These are phyloP conservation scores for Aurelia sp. DNA, from an alignment of 30 jellyfish, hydroid and myxozoan genomes.

Conservation along the genomic window DNA sequence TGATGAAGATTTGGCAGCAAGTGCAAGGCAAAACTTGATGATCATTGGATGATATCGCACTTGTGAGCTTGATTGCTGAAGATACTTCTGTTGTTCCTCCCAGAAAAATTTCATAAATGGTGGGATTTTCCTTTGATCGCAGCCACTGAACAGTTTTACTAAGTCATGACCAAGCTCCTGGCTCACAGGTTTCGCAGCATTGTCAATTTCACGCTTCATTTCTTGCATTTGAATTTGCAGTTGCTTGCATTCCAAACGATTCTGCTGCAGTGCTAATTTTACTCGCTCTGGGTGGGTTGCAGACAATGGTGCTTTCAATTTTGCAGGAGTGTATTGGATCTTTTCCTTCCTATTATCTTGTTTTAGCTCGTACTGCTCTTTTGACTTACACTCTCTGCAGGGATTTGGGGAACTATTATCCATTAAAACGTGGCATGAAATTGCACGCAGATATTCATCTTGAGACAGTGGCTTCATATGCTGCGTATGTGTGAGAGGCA, in stretches of 20 bases:
- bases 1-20: constrained; percentile 65
- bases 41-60: constrained; percentile 71
- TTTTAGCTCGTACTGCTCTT: constrained; percentile 5
- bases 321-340: constrained; percentile 13
- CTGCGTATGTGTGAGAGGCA: neutral
- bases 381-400: neutral
- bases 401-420: neutral
- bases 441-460: constrained; percentile 29
- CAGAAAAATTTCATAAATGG: constrained; percentile 68
- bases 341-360: constrained; percentile 1
- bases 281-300: constrained; percentile 28
- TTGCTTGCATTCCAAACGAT: constrained; percentile 38
- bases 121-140: constrained; percentile 52
- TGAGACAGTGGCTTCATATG: constrained; percentile 19
- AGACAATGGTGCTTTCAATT: constrained; percentile 17
- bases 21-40: constrained; percentile 61
- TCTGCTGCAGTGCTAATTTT: constrained; percentile 28
- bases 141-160: constrained; percentile 10
- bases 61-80: constrained; percentile 39
- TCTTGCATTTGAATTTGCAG: constrained; percentile 46
- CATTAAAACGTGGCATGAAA: neutral
- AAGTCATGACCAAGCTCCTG: constrained; percentile 28
- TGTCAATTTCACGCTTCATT: constrained; percentile 22
- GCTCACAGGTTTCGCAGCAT: constrained; percentile 13
- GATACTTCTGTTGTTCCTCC: constrained; percentile 67